A percentile compares a stretch with the other conserved stretches of the same genome.
Evolutionary conservation across 1,140 invertebrate genomes (phyloP).

Genomic region (Bombus superbus): DNA sequence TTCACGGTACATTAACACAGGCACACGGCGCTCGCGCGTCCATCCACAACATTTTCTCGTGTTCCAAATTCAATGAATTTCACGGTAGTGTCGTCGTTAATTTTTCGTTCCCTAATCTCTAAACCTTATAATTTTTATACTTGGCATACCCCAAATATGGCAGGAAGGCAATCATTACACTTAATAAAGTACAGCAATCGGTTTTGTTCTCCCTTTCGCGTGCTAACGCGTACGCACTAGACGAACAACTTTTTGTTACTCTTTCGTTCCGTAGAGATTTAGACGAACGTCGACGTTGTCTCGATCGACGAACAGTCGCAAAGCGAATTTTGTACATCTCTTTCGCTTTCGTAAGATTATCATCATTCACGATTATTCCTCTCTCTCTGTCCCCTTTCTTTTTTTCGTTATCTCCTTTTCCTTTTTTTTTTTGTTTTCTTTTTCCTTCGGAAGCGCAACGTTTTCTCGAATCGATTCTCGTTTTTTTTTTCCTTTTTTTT

Average conservation of each 20-base stretch:
- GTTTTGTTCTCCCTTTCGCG: conserved; percentile 44
- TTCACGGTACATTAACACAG: conserved; percentile 24
- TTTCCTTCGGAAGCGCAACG: neutral
- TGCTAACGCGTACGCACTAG: conserved; percentile 59
- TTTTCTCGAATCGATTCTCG: conserved; percentile 1
- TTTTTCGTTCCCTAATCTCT: conserved; percentile 77
- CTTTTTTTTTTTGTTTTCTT: neutral
- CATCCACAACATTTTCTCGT: conserved; percentile 35
- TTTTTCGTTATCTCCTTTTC: neutral
- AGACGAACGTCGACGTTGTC: conserved; percentile 34
- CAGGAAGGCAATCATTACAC: conserved; percentile 83
- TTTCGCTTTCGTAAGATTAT: neutral
- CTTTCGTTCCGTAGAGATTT: conserved; percentile 31
- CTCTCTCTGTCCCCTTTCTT: no score
- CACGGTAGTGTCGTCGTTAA: conserved; percentile 66
- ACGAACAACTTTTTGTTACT: conserved; percentile 39
- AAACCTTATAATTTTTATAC: conserved; percentile 83
- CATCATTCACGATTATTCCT: neutral
- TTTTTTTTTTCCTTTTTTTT: neutral
- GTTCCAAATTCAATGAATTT: conserved; percentile 71
- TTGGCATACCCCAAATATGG: conserved; percentile 84
- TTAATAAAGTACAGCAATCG: conserved; percentile 80
- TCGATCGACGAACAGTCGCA: conserved; percentile 56
- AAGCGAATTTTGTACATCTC: conserved; percentile 65
- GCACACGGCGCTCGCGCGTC: conserved; percentile 49